Base-by-base conservation (phyloP, 2,797 vertebrate species). In the Oreochromis mossambicus region DNA sequence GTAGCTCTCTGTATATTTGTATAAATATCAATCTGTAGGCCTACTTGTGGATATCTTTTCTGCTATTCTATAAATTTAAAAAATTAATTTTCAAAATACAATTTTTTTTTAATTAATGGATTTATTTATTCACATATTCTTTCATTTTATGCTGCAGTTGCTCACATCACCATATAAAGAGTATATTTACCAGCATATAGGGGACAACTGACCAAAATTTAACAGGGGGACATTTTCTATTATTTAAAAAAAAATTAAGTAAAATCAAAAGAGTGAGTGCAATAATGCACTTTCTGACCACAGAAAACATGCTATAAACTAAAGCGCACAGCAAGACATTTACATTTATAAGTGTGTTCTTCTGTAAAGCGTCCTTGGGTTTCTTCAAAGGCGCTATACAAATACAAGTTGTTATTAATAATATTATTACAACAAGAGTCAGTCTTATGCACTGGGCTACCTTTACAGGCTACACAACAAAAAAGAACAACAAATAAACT, bases 51-150 rank as follows among this genome's bases (percentile, higher is more conserved):
- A 36, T 61, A 36, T 61, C 17, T 61, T 61, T 61, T 34, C 9
- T 61, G 56, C 32, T 12, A n/a, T 12, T 61, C 10, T 36, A 34
- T 61, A 12, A 61, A 61, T 61, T 7, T 0, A 1, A 12, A 5
- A 36, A 36, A 36, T 9, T 8, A 8, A 51, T 21, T 52, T 2
- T 52, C 10, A 12, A 51, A 51, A 10, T n/a, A n/a, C 48, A 51
- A 2, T 5, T 55, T 26, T 52, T 55, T 12, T 19, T 7, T 0
- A 34, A 13, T 63, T 24, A 26, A 14, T 54, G 2, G 3, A 52
- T 52, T 52, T n/a, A 21, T 54, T 54, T 54, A 7, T 26, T 63
- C 32, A 63, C 19, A 36, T 36, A n/a, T 63, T 0, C 32, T 36
- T 12, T 36, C 32, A 36, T n/a, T 36, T 63, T 63, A 63, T 63